Evolutionary conservation across 2,797 vertebrate genomes (phyloP), one percentile per base, ranked within the genome.

Genomic region (Rhynchotus rufescens): DNA sequence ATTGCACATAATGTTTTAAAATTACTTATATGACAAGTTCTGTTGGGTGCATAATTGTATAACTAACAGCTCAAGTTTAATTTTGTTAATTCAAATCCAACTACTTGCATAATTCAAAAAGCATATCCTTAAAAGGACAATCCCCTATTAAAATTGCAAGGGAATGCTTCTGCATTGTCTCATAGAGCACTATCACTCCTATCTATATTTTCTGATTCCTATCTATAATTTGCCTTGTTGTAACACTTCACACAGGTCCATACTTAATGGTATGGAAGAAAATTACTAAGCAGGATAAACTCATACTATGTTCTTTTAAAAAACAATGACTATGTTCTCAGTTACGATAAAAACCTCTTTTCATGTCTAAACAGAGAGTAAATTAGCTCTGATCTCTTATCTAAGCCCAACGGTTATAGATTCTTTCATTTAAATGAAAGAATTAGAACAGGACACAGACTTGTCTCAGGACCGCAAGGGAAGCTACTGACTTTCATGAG

Each of bases 291-390:
- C 68, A n/a, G 0, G 26, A n/a, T 78, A 85, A 54, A 54, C 28
- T 54, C 30, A 54, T 19, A 54, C 28, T 54, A 30, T 13, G 52
- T 68, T 66, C 69, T 89, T 93, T 86, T 40, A 80, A 60, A 88
- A 56, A 92, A 76, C 77, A 93, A 92, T 81, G 76, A 79, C 51
- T 57, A 75, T 15, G 62, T 56, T 80, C 54, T 72, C 51, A 83
- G 73, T 71, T 73, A 73, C 28, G 66, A 77, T 49, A 87, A 94
- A 92, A 95, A 47, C 61, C 62, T 77, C 72, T 93, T 92, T 77
- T 86, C 30, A 78, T 56, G 21, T 72, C 62, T 78, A 83, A 90
- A 94, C 28, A 28, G 66, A 90, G 26, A 83, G 38, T 78, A 91
- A 89, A 88, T 65, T 86, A 40, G 82, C 78, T 90, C 80, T 84